Base-by-base conservation (phyloP, 2,888 invertebrate genomes). In the Dynastes tityus region DNA sequence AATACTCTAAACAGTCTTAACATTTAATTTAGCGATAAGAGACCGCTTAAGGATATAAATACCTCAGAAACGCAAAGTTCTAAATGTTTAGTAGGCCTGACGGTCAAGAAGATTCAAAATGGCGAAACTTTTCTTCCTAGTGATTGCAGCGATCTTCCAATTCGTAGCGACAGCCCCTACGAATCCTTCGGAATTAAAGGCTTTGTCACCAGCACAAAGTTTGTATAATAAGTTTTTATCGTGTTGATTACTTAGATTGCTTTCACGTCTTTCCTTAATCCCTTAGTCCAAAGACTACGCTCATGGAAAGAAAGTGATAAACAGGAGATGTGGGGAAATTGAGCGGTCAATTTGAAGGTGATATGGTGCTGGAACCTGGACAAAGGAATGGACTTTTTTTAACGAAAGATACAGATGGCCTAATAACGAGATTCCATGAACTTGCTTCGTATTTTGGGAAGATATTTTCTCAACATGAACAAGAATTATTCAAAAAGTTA, bases 271-370 rank as follows among this genome's bases (percentile, higher is more conserved):
- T 45, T 45, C 11, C 8, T 22, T 22, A 16, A 22, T 22, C 9
- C 6, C 22, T 22, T 6, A 55, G 55, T 55, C 16, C 22, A 55
- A 55, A 55, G 55, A 16, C 8, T 55, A 55, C 55, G 22, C 22
- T 22, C 55, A 22, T 55, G 55, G 55, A 55, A 37, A 3, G 32
- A 64, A 6, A 40, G 40, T 8, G 82, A 82, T 63, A 78, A 79
- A 27, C 79, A 80, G 61, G 80, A 81, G n/a, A 77, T 80, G 27
- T 81, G 81, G 81, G 80, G n/a, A n/a, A 81, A 61, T 76, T 81
- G 67, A 81, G 82, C 63, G 82, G 82, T 6, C 80, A 80, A n/a
- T 79, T 77, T 77, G 80, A 82, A 70, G 82, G 82, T 8, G 82
- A 82, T 55, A 82, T 82, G 58, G 67, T 82, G 22, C 63, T 82